Base-by-base conservation (phyloP, 2,797 vertebrate species). In the Danio tinwini region DNA sequence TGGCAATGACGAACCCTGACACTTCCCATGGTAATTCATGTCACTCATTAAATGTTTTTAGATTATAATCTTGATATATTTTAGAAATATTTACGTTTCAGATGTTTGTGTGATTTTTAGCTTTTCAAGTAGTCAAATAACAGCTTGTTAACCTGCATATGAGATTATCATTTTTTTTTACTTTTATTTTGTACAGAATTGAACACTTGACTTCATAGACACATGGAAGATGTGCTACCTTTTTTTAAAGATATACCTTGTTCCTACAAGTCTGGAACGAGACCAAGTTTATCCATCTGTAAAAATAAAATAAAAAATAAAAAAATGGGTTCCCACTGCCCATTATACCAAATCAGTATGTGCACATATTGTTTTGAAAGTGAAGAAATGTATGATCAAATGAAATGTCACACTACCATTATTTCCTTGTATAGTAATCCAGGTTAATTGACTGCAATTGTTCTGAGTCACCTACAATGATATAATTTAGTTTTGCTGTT, bases 1-100 rank as follows among this genome's bases (percentile, higher is more conserved):
- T 73, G 95, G 96, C 82, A 96, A 95, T 0, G 98, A 99, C 1
- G 98, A 99, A 37, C 96, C 91, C 5, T 95, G 93, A 95, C 89
- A 59, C 55, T 7, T 40, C 1, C 14, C 5, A 49, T 45, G 55
- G 90, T 90, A 85, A 79, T 14, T 39, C 10, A 71, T 1, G 7
- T n/a, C 14, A 69, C 17, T 8, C 17, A 56, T 64, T 50, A 17
- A 7, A 1, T n/a, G 61, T 17, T 12, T 71, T 39, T 52, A 55
- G n/a, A n/a, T n/a, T n/a, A n/a, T n/a, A n/a, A n/a, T n/a, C n/a
- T n/a, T n/a, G n/a, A n/a, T n/a, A n/a, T n/a, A n/a, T n/a, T n/a
- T n/a, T n/a, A n/a, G n/a, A n/a, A n/a, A n/a, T n/a, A n/a, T n/a
- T n/a, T n/a, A n/a, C n/a, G n/a, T n/a, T n/a, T n/a, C n/a, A n/a